Percentiles rank a stretch among this genome's conserved stretches.
Conservation (phyloP, 2,113 vertebrate species). For the Piprites chloris region DNA sequence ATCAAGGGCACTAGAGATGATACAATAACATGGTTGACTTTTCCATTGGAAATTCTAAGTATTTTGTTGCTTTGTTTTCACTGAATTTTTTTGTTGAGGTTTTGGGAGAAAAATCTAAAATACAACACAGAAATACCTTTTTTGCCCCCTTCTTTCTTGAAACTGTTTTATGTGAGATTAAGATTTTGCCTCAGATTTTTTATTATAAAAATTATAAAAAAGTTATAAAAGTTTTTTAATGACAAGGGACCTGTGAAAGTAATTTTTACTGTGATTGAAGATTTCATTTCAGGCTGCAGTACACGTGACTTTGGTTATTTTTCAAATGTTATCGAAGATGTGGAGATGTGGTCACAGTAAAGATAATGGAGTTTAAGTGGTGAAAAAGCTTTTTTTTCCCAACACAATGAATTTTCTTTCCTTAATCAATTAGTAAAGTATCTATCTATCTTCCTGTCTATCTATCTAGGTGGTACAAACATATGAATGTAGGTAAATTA, state of each 20-base stretch:
- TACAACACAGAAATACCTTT: neutral
- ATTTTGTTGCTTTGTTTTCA: neutral
- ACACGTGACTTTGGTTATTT: neutral
- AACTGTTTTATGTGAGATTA: neutral
- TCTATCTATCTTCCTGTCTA: neutral
- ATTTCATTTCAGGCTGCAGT: neutral
- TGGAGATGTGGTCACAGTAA: neutral
- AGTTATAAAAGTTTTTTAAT: neutral
- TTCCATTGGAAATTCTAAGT: neutral
- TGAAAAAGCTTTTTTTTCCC: neutral
- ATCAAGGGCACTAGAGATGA: neutral
- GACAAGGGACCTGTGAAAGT: neutral
- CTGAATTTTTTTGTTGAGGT: fast-evolving
- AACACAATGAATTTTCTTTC: neutral
- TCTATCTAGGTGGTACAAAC: neutral
- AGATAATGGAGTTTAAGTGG: neutral
- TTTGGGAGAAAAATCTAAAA: neutral
- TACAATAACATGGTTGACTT: neutral
- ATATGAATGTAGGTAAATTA: neutral
- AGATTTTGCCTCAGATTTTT: neutral
- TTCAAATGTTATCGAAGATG: neutral
- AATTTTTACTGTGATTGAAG: neutral
- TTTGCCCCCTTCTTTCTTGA: neutral
- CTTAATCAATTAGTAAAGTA: neutral
- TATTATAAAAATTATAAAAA: neutral